A percentile compares a stretch with the other conserved stretches of the same genome.
Evolutionary conservation across 2,113 vertebrate species (phyloP).

Genomic region (Patagioenas fasciata): DNA sequence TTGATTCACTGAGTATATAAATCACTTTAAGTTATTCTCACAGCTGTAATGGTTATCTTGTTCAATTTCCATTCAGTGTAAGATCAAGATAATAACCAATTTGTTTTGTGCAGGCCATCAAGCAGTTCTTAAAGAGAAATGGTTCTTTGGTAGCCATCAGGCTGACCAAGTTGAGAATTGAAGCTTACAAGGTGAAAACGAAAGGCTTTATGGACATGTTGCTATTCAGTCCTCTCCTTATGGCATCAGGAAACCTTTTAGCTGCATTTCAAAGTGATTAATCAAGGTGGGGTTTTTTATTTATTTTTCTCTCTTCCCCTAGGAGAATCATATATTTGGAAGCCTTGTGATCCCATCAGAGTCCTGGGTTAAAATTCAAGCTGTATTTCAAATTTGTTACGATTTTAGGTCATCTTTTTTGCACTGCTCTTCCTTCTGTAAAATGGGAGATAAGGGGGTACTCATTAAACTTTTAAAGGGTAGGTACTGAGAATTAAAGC

Average conservation of each 20-base stretch:
- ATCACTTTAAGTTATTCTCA: constrained; percentile 7
- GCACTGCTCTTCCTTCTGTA: neutral
- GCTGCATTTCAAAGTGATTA: neutral
- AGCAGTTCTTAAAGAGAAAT: neutral
- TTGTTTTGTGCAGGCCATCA: neutral
- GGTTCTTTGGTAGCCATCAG: neutral
- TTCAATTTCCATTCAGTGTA: neutral
- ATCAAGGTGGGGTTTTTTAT: rapidly evolving
- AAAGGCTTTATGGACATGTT: neutral
- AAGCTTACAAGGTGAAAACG: neutral
- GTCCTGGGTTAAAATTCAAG: neutral
- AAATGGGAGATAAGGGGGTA: neutral
- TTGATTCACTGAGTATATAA: neutral
- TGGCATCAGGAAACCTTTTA: neutral
- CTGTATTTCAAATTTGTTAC: neutral
- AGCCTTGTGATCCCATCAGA: neutral
- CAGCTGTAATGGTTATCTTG: neutral
- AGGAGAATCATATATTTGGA: neutral
- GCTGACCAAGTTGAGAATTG: neutral
- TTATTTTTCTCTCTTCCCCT: neutral
- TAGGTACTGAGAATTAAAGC: neutral
- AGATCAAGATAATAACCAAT: neutral
- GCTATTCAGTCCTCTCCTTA: neutral
- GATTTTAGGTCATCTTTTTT: neutral
- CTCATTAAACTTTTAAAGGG: neutral